phyloP scores from a whole-genome alignment of 2,888 invertebrate genomes.

The Yponomeuta evonymella region DNA sequence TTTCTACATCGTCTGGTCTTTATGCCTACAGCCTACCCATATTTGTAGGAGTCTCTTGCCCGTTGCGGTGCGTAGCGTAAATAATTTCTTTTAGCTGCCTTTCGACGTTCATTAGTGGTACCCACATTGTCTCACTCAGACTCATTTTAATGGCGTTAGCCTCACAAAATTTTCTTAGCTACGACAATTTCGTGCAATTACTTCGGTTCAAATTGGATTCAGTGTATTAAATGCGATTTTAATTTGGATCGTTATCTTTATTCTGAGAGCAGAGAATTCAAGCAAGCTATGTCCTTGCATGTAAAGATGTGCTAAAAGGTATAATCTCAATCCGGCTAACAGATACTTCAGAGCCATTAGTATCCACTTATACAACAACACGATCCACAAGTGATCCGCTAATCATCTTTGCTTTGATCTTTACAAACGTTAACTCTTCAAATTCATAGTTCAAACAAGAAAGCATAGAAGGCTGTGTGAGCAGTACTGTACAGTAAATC shows the following conservation, averaged over 20 bases:
- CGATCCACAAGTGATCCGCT: conserved; percentile 59
- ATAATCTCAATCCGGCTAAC: conserved; percentile 37
- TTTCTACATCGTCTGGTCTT: conserved; percentile 59
- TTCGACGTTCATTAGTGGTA: conserved; percentile 59
- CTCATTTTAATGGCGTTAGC: conserved; percentile 56
- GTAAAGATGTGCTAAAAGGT: conserved; percentile 61
- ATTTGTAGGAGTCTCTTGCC: conserved; percentile 40
- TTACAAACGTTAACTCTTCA: conserved; percentile 60
- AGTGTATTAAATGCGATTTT: conserved; percentile 11
- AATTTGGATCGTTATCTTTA: conserved; percentile 3
- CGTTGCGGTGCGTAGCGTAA: conserved; percentile 63
- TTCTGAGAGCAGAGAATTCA: not conserved
- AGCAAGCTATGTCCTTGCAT: conserved; percentile 34
- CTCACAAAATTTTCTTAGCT: conserved; percentile 51
- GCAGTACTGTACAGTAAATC: conserved; percentile 55
- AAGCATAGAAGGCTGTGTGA: conserved; percentile 43
- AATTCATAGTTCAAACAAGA: conserved; percentile 63
- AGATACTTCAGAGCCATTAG: conserved; percentile 45
- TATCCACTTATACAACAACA: conserved; percentile 56
- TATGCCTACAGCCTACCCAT: conserved; percentile 43
- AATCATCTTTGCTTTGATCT: conserved; percentile 59
- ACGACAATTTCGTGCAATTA: conserved; percentile 52
- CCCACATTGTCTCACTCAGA: conserved; percentile 53
- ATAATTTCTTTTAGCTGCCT: conserved; percentile 59
- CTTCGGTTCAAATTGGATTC: conserved; percentile 35